A percentile compares a stretch with the other conserved stretches of the same genome.
phyloP scores from a whole-genome alignment of 2,113 vertebrate species.

The Oenanthe melanoleuca region DNA sequence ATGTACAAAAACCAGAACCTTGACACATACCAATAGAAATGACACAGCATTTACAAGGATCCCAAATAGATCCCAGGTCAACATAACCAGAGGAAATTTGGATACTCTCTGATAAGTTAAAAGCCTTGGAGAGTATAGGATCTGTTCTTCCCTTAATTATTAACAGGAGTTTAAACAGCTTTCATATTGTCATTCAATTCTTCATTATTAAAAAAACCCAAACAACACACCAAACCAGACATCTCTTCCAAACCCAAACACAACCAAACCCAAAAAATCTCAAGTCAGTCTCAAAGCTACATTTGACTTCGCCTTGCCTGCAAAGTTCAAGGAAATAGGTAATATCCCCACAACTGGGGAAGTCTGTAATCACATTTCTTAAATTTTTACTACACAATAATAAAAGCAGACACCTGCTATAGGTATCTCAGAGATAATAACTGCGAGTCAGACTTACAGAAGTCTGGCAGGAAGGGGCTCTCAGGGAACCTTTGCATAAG shows the following conservation, averaged over 20 bases:
- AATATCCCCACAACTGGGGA: background rate
- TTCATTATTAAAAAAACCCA: background rate
- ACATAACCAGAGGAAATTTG: background rate
- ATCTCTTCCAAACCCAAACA: background rate
- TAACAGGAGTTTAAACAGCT: background rate
- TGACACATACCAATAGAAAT: background rate
- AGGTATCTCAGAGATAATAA: background rate
- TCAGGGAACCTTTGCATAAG: background rate
- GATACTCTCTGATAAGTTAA: background rate
- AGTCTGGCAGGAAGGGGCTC: background rate
- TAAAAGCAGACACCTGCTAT: background rate
- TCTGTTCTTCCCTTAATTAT: background rate
- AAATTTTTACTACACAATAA: background rate
- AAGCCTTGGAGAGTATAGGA: background rate
- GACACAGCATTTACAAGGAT: slow-evolving; percentile 28
- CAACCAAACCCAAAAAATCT: background rate
- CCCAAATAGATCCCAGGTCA: background rate
- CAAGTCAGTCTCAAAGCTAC: background rate
- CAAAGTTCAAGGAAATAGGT: background rate
- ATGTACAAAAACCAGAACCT: background rate
- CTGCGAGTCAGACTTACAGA: background rate
- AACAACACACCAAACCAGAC: background rate
- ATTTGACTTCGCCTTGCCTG: background rate
- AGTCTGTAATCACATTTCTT: background rate
- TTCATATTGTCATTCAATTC: background rate